Evolutionary conservation across 35 echinoderm and acorn worm species (phyloP).

Genomic region (Apostichopus californicus): DNA sequence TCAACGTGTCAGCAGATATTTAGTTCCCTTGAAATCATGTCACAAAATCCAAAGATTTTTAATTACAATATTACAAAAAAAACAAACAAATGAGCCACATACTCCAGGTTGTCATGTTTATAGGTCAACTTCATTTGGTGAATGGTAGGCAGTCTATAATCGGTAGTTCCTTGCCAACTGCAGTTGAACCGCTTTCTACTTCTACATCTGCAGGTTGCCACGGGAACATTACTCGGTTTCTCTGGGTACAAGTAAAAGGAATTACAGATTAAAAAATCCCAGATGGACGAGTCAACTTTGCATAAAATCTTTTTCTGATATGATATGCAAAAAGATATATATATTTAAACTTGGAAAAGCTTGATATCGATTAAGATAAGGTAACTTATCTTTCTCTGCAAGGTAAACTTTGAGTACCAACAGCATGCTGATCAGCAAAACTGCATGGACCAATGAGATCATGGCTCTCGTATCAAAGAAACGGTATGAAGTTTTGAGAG

Average conservation of each 20-base stretch:
- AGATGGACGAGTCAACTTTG: neutral
- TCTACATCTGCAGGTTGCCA: neutral
- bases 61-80: neutral
- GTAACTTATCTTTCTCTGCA: no score
- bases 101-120: neutral
- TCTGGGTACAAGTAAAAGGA: neutral
- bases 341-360: no score
- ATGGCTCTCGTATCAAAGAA: no score
- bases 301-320: neutral
- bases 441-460: no score
- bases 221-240: neutral
- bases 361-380: no score
- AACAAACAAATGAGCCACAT: neutral
- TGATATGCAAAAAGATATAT: neutral
- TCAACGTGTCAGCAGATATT: no score
- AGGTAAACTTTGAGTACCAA: no score
- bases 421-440: no score
- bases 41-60: no score
- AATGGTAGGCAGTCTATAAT: neutral
- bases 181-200: neutral
- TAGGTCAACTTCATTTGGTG: neutral
- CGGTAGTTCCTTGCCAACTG: neutral
- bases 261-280: neutral
- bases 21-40: no score
- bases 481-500: no score